Base-by-base conservation (phyloP, 92 coral and sea anemone genomes). In the Palythoa grandis region DNA sequence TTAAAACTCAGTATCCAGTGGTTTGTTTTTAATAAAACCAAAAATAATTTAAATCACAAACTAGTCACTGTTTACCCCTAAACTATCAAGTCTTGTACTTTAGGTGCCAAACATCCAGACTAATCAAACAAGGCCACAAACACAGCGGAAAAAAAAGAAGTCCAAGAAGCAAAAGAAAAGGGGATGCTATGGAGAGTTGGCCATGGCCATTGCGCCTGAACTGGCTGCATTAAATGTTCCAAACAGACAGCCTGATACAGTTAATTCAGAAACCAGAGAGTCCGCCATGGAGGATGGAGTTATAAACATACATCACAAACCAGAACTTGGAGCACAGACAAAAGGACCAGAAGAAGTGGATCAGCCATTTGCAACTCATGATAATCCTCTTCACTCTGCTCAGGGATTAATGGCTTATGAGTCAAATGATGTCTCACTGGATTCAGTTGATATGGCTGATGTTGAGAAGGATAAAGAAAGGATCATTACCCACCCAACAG, bases 161-260 rank as follows among this genome's bases (percentile, higher is more conserved):
- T 39, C 53, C 67, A 77, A 56, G 82, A 77, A 57, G 58, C 69
- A n/a, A 11, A 77, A 77, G 68, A 77, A 57, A 57, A 19, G 15
- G 3, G 69, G 82, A 7, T 85, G 92, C 57, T 89, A 89, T 52
- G 70, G 82, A 16, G 83, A 40, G 35, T 76, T 83, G 60, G 90
- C 93, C 65, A 57, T 71, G 14, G 80, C 61, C 54, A 90, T 90
- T 68, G 90, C 86, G 17, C 84, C 86, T 37, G 90, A 90, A 52
- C 20, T 90, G 43, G 56, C 89, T 2, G 86, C 90, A 2, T 56
- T 90, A 70, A 60, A 76, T 20, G 52, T 54, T 48, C 48, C 87
- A 24, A 12, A n/a, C 25, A n/a, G 17, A 48, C 68, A 71, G 13
- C 80, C 61, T 15, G 69, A 57, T 10, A 66, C 69, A 56, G 48